These are phyloP conservation scores for Neoarius graeffei DNA, from an alignment of 2,113 vertebrate genomes.

Conservation along the genomic window DNA sequence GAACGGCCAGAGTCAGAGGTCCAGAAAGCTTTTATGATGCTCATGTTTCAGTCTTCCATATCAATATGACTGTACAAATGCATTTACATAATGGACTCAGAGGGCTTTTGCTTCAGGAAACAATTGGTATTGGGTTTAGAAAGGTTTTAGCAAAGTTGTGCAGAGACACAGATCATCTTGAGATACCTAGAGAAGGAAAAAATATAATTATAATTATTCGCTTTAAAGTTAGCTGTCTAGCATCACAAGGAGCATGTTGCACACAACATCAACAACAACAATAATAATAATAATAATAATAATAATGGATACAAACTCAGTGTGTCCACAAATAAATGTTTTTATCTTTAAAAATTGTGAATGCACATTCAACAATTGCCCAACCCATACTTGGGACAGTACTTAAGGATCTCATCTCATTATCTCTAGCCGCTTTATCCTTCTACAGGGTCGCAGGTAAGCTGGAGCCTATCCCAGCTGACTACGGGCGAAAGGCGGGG, in stretches of 20 bases:
- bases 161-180: conserved; percentile 76
- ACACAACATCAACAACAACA: not conserved
- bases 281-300: not conserved
- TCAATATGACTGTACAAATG: conserved; percentile 60
- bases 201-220: conserved; percentile 37
- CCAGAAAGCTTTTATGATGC: conserved; percentile 74
- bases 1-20: conserved; percentile 60
- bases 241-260: not conserved
- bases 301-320: not conserved
- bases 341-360: not conserved
- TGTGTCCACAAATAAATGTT: not conserved
- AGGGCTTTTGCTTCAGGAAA: conserved; percentile 42
- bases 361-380: not conserved
- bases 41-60: conserved; percentile 80
- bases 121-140: conserved; percentile 56
- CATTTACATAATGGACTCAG: conserved; percentile 86
- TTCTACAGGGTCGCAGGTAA: too few relatives aligned
- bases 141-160: conserved; percentile 69
- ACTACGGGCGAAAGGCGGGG: too few relatives aligned
- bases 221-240: conserved; percentile 1
- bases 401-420: too few relatives aligned
- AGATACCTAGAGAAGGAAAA: conserved; percentile 67
- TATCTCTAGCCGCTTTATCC: too few relatives aligned
- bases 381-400: not conserved
- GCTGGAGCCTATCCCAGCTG: too few relatives aligned